These are phyloP conservation scores for Phycodurus eques DNA, from an alignment of 2,113 vertebrate genomes.

Conservation along the genomic window DNA sequence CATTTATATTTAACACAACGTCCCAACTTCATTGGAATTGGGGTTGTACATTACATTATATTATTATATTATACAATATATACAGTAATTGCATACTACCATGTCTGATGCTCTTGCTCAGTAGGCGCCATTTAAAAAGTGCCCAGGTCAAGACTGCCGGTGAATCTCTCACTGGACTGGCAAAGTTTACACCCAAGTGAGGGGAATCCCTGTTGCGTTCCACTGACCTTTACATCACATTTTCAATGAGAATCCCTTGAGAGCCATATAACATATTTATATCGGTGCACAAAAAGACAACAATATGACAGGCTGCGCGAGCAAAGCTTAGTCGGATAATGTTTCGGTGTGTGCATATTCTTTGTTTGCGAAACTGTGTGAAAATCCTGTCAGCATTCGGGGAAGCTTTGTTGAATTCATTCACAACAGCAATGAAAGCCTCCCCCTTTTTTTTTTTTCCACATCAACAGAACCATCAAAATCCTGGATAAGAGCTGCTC, in stretches of 20 bases:
- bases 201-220: slow-evolving; percentile 43
- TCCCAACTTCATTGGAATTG: no score
- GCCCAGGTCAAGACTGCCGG: slow-evolving; percentile 12
- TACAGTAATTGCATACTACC: no score
- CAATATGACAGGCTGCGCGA: slow-evolving; percentile 35
- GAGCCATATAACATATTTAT: slow-evolving; percentile 33
- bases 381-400: slow-evolving; percentile 24
- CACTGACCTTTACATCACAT: slow-evolving; percentile 37
- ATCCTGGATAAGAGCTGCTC: slow-evolving; percentile 42
- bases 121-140: not conserved
- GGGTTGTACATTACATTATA: no score
- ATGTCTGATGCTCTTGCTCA: not conserved
- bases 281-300: slow-evolving; percentile 18
- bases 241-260: slow-evolving; percentile 35
- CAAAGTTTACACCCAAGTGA: slow-evolving; percentile 55
- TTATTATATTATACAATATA: no score
- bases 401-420: slow-evolving; percentile 19
- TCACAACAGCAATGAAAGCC: slow-evolving; percentile 4
- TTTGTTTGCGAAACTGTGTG: slow-evolving; percentile 29
- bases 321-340: slow-evolving; percentile 13
- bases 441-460: not conserved
- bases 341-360: slow-evolving; percentile 28
- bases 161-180: slow-evolving; percentile 56
- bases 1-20: no score
- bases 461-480: slow-evolving; percentile 27